Conservation (phyloP, 2,113 vertebrate genomes). For the Thunnus thynnus region DNA sequence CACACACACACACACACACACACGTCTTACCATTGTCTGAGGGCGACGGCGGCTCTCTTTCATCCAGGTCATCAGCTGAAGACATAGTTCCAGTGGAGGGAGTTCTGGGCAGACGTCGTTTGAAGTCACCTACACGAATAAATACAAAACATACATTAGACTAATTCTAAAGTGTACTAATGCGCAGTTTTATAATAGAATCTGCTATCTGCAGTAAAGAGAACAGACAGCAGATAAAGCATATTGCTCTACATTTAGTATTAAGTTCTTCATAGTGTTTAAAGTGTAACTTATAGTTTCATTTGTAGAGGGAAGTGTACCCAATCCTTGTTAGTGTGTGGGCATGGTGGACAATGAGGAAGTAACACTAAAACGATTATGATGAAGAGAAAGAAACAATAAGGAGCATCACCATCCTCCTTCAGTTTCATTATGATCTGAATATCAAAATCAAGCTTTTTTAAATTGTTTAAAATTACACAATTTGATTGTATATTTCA, state of each 20-base stretch:
- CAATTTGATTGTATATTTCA: background rate
- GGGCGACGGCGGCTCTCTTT: conserved; percentile 93
- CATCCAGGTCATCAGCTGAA: conserved; percentile 98
- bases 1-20: conserved; percentile 27
- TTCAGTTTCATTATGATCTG: background rate
- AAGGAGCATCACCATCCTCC: background rate
- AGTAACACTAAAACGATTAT: conserved; percentile 1
- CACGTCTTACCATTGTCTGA: conserved; percentile 90
- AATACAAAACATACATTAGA: background rate
- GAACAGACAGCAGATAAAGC: background rate
- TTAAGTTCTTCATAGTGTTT: background rate
- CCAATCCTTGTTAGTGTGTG: background rate
- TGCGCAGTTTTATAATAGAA: background rate
- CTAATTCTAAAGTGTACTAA: background rate
- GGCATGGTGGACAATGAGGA: conserved; percentile 24
- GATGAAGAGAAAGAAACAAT: background rate
- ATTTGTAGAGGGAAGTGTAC: conserved; percentile 42
- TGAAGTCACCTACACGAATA: conserved; percentile 90
- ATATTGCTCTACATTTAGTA: background rate
- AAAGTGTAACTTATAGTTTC: background rate
- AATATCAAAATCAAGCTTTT: no score
- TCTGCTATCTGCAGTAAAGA: no score
- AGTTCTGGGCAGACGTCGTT: conserved; percentile 93
- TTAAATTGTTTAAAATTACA: no score
- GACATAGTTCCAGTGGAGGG: conserved; percentile 99